Percentiles rank a stretch among this genome's conserved stretches.
These are phyloP conservation scores for Cephus runcator DNA, from an alignment of 2,888 invertebrate genomes.

Conservation along the genomic window DNA sequence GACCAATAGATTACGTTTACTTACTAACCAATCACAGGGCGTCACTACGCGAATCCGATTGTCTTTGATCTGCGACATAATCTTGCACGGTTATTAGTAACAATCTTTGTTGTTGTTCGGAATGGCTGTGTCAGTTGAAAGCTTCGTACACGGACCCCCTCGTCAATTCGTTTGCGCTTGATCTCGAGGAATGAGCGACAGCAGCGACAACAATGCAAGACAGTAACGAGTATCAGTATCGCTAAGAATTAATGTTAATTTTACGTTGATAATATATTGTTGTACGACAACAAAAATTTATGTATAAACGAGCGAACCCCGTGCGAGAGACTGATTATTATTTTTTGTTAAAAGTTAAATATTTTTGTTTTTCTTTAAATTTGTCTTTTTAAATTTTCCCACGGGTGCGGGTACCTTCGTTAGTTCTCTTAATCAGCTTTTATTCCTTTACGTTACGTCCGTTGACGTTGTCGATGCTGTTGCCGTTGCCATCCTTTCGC, in stretches of 20 bases:
- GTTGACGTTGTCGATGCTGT: background rate
- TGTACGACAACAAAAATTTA: background rate
- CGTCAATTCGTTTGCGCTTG: background rate
- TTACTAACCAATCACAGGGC: background rate
- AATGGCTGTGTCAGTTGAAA: background rate
- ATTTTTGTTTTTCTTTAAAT: no score
- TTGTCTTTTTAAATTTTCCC: background rate
- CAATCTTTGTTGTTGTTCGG: background rate
- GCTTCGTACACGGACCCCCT: background rate
- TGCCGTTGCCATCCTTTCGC: background rate
- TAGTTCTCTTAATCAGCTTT: background rate
- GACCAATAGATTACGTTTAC: background rate
- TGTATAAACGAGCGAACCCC: background rate
- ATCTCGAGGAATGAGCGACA: background rate
- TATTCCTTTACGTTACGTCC: background rate
- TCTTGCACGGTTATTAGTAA: slow-evolving; percentile 3
- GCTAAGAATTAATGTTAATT: background rate
- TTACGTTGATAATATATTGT: background rate
- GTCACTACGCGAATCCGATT: background rate
- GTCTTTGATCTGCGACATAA: background rate
- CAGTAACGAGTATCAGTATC: background rate
- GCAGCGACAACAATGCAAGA: background rate
- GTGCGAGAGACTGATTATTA: background rate
- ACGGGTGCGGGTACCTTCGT: background rate
- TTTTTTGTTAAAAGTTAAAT: background rate